A percentile compares a stretch with the other conserved stretches of the same genome.
phyloP scores from a whole-genome alignment of 2,888 invertebrate species.

The Nasonia oneida region DNA sequence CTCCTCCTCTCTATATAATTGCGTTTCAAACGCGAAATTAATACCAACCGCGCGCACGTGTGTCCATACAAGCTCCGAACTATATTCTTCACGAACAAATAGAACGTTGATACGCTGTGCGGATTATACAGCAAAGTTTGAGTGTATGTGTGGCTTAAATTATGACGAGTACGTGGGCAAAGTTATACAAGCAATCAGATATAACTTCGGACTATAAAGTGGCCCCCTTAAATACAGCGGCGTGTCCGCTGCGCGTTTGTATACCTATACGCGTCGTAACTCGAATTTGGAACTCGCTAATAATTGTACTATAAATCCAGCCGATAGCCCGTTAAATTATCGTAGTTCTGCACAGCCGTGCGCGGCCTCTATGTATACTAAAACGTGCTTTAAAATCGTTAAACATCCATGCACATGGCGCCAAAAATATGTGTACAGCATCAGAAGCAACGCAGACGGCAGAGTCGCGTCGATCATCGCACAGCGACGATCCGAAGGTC shows the following conservation, averaged over 20 bases:
- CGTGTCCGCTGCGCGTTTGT: background rate
- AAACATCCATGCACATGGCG: background rate
- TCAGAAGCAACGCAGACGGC: background rate
- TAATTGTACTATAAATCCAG: background rate
- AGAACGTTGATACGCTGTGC: background rate
- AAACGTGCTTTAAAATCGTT: background rate
- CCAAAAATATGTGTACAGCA: background rate
- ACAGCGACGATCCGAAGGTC: background rate
- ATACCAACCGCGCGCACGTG: background rate
- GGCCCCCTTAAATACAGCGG: background rate
- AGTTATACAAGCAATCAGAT: constrained; percentile 33
- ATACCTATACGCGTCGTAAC: background rate
- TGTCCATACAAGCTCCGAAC: background rate
- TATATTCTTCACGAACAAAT: background rate
- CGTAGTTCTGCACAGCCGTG: background rate
- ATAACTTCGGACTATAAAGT: constrained; percentile 7
- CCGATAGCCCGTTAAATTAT: background rate
- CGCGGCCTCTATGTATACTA: no score
- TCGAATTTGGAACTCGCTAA: background rate
- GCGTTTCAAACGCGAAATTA: background rate
- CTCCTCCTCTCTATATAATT: background rate
- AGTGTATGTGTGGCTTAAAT: background rate
- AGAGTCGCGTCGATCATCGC: background rate
- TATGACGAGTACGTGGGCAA: constrained; percentile 36
- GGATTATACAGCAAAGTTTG: constrained; percentile 11